Conservation (phyloP, 2,113 vertebrate genomes). For the Lipophrys pholis region DNA sequence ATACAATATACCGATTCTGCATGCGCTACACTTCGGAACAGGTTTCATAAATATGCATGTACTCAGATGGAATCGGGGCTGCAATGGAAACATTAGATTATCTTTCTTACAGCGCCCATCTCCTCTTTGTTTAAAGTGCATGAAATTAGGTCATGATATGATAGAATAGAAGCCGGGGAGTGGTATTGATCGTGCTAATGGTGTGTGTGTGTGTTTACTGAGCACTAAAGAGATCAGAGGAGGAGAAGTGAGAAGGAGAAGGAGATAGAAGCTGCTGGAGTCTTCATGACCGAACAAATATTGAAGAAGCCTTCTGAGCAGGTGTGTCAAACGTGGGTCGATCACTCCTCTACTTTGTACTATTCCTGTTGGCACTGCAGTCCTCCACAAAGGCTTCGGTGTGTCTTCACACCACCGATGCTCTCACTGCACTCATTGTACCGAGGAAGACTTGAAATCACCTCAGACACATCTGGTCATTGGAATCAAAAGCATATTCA, state of each 20-base stretch:
- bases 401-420: too few relatives aligned
- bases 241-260: neutral
- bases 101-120: constrained; percentile 2
- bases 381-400: too few relatives aligned
- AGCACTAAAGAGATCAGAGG: constrained; percentile 10
- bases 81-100: constrained; percentile 11
- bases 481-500: too few relatives aligned
- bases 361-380: too few relatives aligned
- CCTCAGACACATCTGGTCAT: too few relatives aligned
- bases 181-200: constrained; percentile 46
- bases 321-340: neutral
- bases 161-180: constrained; percentile 7
- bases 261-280: constrained; percentile 5
- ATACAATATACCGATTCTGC: neutral
- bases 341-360: neutral
- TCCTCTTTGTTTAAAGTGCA: constrained; percentile 44
- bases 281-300: neutral
- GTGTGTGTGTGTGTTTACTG: constrained; percentile 11
- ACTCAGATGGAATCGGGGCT: constrained; percentile 6
- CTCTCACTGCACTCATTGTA: too few relatives aligned
- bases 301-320: too few relatives aligned
- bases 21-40: neutral
- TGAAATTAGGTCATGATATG: constrained; percentile 35
- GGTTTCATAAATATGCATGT: constrained; percentile 1
- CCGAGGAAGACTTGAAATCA: too few relatives aligned